Evolutionary conservation across 2,113 vertebrate genomes (phyloP).

Genomic region (Irena cyanogastra): DNA sequence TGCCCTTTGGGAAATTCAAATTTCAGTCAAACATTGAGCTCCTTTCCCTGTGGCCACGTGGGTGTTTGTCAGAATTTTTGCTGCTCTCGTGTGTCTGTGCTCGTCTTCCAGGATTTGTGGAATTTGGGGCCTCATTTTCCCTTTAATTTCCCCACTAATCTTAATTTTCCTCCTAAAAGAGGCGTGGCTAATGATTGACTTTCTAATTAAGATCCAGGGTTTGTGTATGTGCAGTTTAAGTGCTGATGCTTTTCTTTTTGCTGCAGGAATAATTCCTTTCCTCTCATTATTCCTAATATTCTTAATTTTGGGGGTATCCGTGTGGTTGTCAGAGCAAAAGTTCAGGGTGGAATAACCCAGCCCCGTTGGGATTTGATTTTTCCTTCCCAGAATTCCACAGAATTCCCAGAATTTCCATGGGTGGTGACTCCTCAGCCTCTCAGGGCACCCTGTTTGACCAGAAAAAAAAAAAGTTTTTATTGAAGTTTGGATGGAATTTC

Average conservation of each 20-base stretch:
- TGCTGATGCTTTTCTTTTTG: not conserved
- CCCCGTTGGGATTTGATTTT: not conserved
- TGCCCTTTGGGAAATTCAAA: not conserved
- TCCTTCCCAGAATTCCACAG: too few relatives aligned
- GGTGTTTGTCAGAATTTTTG: not conserved
- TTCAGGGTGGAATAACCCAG: not conserved
- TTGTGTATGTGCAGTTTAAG: not conserved
- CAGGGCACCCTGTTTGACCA: not conserved
- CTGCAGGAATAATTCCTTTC: not conserved
- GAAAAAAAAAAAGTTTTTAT: not conserved
- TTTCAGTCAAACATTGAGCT: not conserved
- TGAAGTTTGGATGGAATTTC: not conserved
- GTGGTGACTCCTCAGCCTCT: not conserved
- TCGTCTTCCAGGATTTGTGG: not conserved
- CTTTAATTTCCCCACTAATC: not conserved
- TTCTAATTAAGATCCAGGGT: not conserved
- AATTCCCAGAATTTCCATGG: too few relatives aligned
- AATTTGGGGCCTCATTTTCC: not conserved
- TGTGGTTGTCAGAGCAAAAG: not conserved
- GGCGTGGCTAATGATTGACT: not conserved
- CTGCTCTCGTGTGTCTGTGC: not conserved
- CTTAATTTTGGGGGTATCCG: not conserved
- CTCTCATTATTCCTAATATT: not conserved
- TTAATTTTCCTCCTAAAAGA: not conserved
- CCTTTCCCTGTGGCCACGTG: not conserved